Conservation (phyloP, 2,113 vertebrate species). For the Chloropsis cyanopogon region DNA sequence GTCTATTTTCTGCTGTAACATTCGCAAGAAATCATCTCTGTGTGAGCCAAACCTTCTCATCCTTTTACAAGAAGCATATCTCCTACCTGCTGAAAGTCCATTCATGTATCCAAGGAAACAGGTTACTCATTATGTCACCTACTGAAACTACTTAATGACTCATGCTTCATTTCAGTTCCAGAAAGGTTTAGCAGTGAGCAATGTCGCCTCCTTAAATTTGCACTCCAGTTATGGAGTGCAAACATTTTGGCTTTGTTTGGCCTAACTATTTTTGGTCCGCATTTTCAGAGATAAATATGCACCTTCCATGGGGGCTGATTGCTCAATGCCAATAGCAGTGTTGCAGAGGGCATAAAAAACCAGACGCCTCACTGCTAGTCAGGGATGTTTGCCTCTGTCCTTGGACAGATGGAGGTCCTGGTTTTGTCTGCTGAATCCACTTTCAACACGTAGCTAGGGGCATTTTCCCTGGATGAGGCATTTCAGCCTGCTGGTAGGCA, state of each 20-base stretch:
- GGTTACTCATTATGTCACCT: conserved; percentile 29
- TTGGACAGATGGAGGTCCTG: background rate
- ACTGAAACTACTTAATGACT: conserved; percentile 43
- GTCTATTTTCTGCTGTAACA: background rate
- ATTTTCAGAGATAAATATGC: background rate
- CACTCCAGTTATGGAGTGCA: background rate
- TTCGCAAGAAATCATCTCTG: background rate
- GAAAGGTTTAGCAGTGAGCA: background rate
- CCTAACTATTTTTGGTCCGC: background rate
- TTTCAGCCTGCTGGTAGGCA: background rate
- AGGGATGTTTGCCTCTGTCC: background rate
- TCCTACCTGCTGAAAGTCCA: conserved; percentile 41
- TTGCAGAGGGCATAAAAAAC: background rate
- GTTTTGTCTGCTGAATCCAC: background rate
- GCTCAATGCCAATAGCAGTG: background rate
- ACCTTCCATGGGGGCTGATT: background rate
- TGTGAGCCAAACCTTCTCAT: background rate
- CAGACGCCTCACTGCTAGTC: background rate
- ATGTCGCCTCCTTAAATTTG: background rate
- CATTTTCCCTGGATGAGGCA: background rate
- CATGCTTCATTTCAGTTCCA: conserved; percentile 23
- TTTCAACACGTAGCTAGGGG: background rate
- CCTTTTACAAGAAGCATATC: conserved; percentile 14
- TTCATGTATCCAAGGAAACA: conserved; percentile 51
- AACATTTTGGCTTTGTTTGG: background rate